Evolutionary conservation across 1,140 invertebrate species (phyloP), one percentile per base, ranked within the genome.

Genomic region (Thaumatotibia leucotreta): DNA sequence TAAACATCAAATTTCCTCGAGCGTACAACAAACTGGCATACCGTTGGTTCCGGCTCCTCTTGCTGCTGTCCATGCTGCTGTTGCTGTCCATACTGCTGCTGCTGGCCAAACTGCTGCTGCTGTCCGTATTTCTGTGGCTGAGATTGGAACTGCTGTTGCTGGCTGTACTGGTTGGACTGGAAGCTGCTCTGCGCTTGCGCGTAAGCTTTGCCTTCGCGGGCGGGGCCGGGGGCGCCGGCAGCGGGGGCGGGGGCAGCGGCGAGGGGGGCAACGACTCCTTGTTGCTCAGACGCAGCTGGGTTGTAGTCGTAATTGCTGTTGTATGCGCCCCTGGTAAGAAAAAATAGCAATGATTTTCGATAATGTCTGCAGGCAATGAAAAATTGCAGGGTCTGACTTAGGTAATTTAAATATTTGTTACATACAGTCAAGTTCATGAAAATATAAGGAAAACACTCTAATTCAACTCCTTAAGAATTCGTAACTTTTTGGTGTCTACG

Each of bases 231-330:
- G n/a, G n/a, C n/a, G n/a, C 45, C 23, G 2, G 22, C 63, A n/a
- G 45, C 32, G 2, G 69, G 64, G 5, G 70, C 70, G 23, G 79
- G 71, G 20, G 50, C 24, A 1, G 20, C 61, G n/a, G 49, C 32
- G 2, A 68, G 64, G 6, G 70, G 70, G 23, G 72, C 61, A 17
- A 67, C 63, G 4, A 70, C 63, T 2, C 69, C 39, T 4, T 50
- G 29, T 33, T 71, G 64, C 49, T 81, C 81, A 6, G 84, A 84
- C 2, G 82, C 82, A 2, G 79, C 68, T 8, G 72, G 72, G 49
- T 82, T 74, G 72, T 82, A 76, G 35, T 81, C 73, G 45, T 69
- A 68, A 35, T 24, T 45, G 64, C 23, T 54, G 61, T 62, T 6
- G 49, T 27, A 32, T 5, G 4, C 63, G 33, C 33, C 33, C 45